Conservation (phyloP, 2,113 vertebrate genomes). For the Alouatta palliata region DNA sequence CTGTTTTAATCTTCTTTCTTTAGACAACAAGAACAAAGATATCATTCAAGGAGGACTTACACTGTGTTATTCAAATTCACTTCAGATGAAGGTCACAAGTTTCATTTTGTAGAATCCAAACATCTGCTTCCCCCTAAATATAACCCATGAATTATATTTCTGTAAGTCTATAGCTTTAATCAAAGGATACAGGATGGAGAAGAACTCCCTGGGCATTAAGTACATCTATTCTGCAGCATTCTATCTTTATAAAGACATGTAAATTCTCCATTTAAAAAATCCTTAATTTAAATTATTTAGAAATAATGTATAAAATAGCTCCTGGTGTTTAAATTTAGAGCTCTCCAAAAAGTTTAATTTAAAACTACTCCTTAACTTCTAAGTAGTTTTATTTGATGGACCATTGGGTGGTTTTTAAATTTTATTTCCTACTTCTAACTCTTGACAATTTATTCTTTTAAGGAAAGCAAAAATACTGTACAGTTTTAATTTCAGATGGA, state of each 20-base stretch:
- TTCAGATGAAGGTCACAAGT: neutral
- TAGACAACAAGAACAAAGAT: neutral
- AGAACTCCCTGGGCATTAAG: neutral
- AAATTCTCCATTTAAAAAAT: slow-evolving; percentile 41
- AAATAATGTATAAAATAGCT: slow-evolving; percentile 48
- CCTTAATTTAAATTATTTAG: slow-evolving; percentile 34
- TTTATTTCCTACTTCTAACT: neutral
- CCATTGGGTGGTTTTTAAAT: neutral
- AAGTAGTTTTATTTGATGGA: neutral
- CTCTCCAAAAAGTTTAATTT: neutral
- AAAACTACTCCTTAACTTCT: neutral
- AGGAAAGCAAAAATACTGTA: neutral
- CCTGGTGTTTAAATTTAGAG: slow-evolving; percentile 13
- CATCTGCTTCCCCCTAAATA: neutral
- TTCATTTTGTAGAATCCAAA: slow-evolving; percentile 22
- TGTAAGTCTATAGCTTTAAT: neutral
- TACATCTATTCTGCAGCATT: neutral
- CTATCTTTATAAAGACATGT: neutral
- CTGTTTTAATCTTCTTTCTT: neutral
- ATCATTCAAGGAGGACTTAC: neutral
- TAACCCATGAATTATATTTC: neutral
- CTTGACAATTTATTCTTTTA: neutral
- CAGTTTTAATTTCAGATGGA: neutral
- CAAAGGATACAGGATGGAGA: neutral
- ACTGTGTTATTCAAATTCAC: slow-evolving; percentile 29